Evolutionary conservation across 2,113 vertebrate genomes (phyloP).

Genomic region (Lepus timidus): DNA sequence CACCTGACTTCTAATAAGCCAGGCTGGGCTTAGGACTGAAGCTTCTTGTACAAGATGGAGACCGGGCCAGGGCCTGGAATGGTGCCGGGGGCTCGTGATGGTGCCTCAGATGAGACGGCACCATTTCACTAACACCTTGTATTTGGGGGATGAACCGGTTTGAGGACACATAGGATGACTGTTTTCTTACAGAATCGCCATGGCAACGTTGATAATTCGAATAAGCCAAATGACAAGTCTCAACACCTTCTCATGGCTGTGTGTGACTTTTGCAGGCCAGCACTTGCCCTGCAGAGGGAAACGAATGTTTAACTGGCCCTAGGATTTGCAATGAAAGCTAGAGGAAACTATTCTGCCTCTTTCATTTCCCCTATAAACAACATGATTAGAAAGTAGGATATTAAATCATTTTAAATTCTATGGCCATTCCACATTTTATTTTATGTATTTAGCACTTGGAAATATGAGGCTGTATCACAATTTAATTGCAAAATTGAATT

Average conservation of each 20-base stretch:
- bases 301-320: conserved; percentile 64
- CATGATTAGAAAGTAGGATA: conserved; percentile 57
- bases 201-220: conserved; percentile 80
- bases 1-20: too few relatives aligned
- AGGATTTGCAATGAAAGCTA: conserved; percentile 74
- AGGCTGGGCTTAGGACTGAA: too few relatives aligned
- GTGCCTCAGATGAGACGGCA: too few relatives aligned
- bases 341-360: conserved; percentile 61
- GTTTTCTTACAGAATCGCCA: conserved; percentile 71
- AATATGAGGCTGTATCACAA: not conserved
- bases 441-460: conserved; percentile 36
- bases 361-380: conserved; percentile 37
- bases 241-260: conserved; percentile 80
- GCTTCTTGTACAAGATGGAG: too few relatives aligned
- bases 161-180: conserved; percentile 34
- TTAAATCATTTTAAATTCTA: conserved; percentile 63
- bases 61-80: too few relatives aligned
- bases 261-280: conserved; percentile 73
- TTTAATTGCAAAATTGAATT: conserved; percentile 63
- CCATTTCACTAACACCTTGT: not conserved
- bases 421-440: conserved; percentile 9
- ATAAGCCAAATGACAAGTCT: conserved; percentile 77
- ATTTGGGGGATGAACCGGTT: conserved; percentile 72
- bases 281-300: conserved; percentile 58
- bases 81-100: too few relatives aligned